Conservation (phyloP, 2,888 invertebrate species). For the Piscicola geometra region DNA sequence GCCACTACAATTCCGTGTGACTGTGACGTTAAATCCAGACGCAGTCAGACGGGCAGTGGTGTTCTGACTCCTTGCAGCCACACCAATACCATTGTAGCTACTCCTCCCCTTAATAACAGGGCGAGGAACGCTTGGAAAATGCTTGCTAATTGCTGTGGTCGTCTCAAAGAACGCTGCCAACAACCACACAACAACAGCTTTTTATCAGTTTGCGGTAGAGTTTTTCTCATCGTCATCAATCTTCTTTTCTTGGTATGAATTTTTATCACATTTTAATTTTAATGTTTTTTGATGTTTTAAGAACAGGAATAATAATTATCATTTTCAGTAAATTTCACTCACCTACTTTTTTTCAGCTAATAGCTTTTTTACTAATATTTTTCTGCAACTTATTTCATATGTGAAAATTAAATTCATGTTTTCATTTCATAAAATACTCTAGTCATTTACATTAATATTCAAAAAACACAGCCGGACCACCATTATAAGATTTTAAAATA, state of each 20-base stretch:
- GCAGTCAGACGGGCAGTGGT: constrained; percentile 1
- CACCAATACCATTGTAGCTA: constrained; percentile 1
- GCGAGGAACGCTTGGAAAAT: constrained; percentile 22
- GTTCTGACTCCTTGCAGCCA: constrained; percentile 8
- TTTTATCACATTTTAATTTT: no score
- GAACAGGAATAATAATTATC: no score
- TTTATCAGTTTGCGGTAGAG: constrained; percentile 30
- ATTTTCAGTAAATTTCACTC: no score
- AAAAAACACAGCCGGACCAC: no score
- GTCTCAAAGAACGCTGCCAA: constrained; percentile 29
- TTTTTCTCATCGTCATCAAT: constrained; percentile 35
- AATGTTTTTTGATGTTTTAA: no score
- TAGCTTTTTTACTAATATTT: no score
- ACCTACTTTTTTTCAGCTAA: no score
- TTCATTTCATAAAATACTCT: no score
- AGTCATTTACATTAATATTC: no score
- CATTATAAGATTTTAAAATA: no score
- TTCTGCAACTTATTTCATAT: no score
- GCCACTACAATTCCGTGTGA: constrained; percentile 9
- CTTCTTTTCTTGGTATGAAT: constrained; percentile 33
- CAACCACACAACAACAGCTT: constrained; percentile 24
- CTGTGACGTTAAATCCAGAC: constrained; percentile 22
- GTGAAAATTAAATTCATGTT: no score
- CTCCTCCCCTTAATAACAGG: background rate
- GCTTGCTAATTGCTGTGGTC: background rate